phyloP scores from a whole-genome alignment of 2,888 invertebrate species.

The Seladonia tumulorum region DNA sequence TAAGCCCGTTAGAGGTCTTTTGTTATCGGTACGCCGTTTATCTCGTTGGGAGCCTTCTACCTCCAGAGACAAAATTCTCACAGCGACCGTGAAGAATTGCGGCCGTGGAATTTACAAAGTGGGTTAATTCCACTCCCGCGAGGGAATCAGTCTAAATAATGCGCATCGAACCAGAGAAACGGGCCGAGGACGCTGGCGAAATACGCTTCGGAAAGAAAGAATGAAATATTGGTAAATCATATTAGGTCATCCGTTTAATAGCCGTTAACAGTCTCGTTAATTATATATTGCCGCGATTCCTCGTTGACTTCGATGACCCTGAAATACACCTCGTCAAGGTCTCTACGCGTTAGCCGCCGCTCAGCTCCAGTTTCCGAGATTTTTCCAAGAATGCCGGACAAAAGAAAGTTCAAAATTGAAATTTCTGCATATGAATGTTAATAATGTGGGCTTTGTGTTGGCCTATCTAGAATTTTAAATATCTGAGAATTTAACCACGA shows the following conservation, averaged over 20 bases:
- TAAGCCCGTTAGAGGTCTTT: constrained; percentile 31
- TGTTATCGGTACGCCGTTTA: constrained; percentile 4
- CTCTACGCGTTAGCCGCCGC: no score
- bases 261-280: no score
- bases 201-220: not conserved
- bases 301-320: no score
- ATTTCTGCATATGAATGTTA: no score
- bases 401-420: no score
- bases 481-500: no score
- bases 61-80: constrained; percentile 21
- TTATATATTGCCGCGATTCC: no score
- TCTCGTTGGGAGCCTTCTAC: constrained; percentile 4
- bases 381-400: no score
- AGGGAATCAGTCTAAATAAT: constrained; percentile 33
- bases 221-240: not conserved
- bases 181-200: not conserved
- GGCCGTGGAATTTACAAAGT: constrained; percentile 12
- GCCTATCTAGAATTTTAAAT: no score
- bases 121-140: constrained; percentile 21
- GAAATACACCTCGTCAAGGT: no score
- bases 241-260: not conserved
- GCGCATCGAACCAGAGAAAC: constrained; percentile 16
- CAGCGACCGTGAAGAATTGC: constrained; percentile 20
- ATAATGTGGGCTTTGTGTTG: no score
- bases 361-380: no score